Evolutionary conservation across 2,113 vertebrate genomes (phyloP).

Genomic region (Bubo blakistoni): DNA sequence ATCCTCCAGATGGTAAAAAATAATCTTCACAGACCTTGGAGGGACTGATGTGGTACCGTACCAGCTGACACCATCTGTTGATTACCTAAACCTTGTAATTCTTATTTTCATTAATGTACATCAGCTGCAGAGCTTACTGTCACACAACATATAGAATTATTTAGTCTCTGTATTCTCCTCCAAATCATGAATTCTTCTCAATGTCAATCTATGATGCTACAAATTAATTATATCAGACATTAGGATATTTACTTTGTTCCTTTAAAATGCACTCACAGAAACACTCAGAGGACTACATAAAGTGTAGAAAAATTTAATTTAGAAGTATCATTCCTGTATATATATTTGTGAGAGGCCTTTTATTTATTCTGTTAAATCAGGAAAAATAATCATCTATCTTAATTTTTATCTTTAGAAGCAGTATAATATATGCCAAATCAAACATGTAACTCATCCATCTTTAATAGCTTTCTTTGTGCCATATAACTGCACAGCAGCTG

Average conservation of each 20-base stretch:
- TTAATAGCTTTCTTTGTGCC: conserved; percentile 25
- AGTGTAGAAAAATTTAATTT: not conserved
- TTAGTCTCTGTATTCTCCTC: not conserved
- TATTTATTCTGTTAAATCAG: not conserved
- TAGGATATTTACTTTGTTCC: not conserved
- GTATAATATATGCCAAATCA: conserved; percentile 35
- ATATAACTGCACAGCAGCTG: conserved; percentile 33
- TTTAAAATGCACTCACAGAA: not conserved
- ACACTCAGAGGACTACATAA: not conserved
- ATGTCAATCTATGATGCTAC: not conserved
- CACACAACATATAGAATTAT: not conserved
- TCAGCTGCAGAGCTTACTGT: not conserved
- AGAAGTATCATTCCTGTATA: not conserved
- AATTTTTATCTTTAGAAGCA: not conserved
- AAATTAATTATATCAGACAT: not conserved
- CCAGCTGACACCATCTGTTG: conserved; percentile 42
- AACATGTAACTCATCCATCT: not conserved
- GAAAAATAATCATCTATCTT: not conserved
- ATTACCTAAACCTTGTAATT: conserved; percentile 11
- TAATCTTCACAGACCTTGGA: not conserved
- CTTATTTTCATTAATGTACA: conserved; percentile 8
- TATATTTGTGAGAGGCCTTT: not conserved
- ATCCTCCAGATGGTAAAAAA: not conserved
- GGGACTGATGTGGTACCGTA: not conserved
- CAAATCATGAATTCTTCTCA: not conserved